Base-by-base conservation (phyloP, 2,888 invertebrate genomes). In the Acleris literana region DNA sequence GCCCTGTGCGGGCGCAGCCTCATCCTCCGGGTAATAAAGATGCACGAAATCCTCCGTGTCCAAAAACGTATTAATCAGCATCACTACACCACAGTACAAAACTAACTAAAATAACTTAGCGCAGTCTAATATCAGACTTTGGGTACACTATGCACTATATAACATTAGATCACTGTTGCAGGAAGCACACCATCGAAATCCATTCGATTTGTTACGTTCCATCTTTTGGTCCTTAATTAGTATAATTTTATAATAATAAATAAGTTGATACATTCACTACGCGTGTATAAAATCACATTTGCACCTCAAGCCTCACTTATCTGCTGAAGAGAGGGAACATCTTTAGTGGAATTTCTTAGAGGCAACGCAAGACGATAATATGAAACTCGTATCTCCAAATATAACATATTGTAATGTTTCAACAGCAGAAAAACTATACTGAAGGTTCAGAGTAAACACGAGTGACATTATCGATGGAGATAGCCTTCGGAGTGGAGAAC, bases 11-110 rank as follows among this genome's bases (percentile, higher is more conserved):
- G 74, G 80, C 62, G 84, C 81, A 54, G 86, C 81, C 80, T 92
- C 92, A 89, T 92, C 92, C 83, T 92, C 92, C 64, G 91, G 85
- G 71, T 92, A 92, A 80, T 92, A 92, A 62, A 92, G 81, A 70
- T 92, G 92, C 87, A 92, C 92, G 89, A 92, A 92, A 85, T 92
- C 92, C 82, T 92, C 92, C 88, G 92, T 92, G 89, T 92, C 92
- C 86, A 92, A 85, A 78, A 81, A 91, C 65, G 92, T 92, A 82
- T 92, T 92, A 86, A 92, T 92, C 91, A 92, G 86, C 92, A 92
- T 92, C 87, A 82, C 81, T 81, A 89, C 84, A 85, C 81, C 80
- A 73, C 73, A 76, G 75, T 82, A 85, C 79, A 81, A 84, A 83
- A 79, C 85, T 84, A 84, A 81, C 82, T 83, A 88, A 85, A 87